Percentiles rank a stretch among this genome's conserved stretches.
Conservation (phyloP, 2,113 vertebrate genomes). For the Tragelaphus buxtoni region DNA sequence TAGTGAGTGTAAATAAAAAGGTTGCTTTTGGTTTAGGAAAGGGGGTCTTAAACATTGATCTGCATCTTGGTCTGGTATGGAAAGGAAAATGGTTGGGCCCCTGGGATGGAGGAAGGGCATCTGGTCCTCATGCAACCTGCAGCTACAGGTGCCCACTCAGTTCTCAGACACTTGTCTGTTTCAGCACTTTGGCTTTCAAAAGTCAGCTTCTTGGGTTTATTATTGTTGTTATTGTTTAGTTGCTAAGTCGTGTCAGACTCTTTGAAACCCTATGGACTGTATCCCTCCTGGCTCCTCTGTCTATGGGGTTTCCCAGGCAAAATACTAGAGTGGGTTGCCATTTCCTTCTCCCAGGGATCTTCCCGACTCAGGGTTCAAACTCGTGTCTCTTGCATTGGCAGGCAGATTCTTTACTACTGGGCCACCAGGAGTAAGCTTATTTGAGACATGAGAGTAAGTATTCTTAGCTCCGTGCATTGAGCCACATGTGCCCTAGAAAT, state of each 20-base stretch:
- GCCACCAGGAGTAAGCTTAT: background rate
- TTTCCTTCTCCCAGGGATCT: background rate
- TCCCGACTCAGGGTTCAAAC: background rate
- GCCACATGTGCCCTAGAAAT: background rate
- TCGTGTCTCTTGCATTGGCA: background rate
- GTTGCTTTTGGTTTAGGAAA: constrained; percentile 64
- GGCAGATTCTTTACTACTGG: background rate
- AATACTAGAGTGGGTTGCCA: background rate
- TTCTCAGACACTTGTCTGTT: background rate
- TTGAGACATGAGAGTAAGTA: background rate
- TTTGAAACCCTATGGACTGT: background rate
- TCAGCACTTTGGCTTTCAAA: background rate
- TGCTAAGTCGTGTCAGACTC: background rate
- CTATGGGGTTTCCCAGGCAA: background rate
- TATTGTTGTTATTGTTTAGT: background rate
- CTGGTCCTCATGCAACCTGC: background rate
- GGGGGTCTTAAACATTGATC: constrained; percentile 56
- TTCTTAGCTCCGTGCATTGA: background rate
- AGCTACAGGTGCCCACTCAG: background rate
- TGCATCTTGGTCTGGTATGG: constrained; percentile 61
- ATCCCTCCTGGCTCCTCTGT: background rate
- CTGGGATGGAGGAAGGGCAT: background rate
- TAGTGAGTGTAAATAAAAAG: constrained; percentile 76
- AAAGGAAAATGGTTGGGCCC: constrained; percentile 12
- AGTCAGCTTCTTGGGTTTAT: background rate